Conservation (phyloP, 2,797 vertebrate species). For the Synaphobranchus kaupii region DNA sequence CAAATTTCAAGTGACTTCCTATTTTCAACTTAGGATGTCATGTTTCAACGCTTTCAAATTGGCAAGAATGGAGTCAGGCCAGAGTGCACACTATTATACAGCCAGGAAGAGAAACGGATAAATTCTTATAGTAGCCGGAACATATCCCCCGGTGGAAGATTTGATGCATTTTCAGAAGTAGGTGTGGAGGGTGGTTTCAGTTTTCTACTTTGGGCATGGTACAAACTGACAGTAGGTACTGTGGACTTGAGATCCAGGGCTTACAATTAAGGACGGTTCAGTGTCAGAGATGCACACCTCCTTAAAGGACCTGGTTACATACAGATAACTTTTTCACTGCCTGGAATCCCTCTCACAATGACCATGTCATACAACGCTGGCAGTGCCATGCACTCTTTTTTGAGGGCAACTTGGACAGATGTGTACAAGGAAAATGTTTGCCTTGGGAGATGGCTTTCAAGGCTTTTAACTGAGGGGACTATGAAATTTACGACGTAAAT, state of each 20-base stretch:
- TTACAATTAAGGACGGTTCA: not conserved
- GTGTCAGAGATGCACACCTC: not conserved
- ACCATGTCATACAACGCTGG: not conserved
- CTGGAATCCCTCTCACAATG: not conserved
- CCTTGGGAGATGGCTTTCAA: not conserved
- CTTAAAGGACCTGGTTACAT: not conserved
- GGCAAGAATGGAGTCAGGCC: not conserved
- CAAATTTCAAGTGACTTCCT: constrained; percentile 5
- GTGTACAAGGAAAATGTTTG: not conserved
- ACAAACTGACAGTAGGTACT: not conserved
- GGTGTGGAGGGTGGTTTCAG: not conserved
- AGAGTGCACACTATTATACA: not conserved
- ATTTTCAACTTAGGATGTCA: not conserved
- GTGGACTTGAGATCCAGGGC: not conserved
- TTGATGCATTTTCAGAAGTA: constrained; percentile 7
- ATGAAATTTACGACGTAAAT: not conserved
- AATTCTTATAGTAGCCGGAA: not conserved
- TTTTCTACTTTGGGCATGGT: not conserved
- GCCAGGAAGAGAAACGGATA: not conserved
- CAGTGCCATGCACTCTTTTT: not conserved
- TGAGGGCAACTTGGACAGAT: constrained; percentile 6
- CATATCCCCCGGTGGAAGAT: not conserved
- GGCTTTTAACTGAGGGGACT: not conserved
- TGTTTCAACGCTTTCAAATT: not conserved
- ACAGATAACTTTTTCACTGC: not conserved